Percentiles rank a stretch among this genome's conserved stretches.
Conservation (phyloP, 2,888 invertebrate genomes). For the Agrilus biguttatus region DNA sequence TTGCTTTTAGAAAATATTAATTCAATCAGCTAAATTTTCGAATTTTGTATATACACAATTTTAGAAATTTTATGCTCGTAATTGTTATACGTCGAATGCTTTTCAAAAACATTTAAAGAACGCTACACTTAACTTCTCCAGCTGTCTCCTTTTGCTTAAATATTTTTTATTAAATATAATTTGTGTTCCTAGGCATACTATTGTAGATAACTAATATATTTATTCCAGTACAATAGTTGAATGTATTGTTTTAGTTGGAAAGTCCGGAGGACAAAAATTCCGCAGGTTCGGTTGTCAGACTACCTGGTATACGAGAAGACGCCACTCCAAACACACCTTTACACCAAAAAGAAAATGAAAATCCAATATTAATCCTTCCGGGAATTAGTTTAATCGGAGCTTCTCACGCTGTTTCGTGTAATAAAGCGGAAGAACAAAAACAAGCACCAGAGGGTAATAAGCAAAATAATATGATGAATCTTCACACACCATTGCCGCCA, state of each 20-base stretch:
- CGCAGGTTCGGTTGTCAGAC: slow-evolving; percentile 35
- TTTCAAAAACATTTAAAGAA: no score
- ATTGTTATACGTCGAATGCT: no score
- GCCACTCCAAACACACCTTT: slow-evolving; percentile 23
- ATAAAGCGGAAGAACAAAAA: slow-evolving; percentile 17
- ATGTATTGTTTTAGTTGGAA: slow-evolving; percentile 32
- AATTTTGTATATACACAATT: no score
- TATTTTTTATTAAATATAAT: no score
- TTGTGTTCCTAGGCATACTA: slow-evolving; percentile 5
- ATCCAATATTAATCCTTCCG: slow-evolving; percentile 16
- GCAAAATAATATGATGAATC: slow-evolving; percentile 18
- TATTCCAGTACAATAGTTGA: no score
- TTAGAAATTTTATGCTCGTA: no score
- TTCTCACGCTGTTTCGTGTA: slow-evolving; percentile 19
- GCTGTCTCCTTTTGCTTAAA: no score
- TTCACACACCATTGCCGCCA: slow-evolving; percentile 59
- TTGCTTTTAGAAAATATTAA: no score
- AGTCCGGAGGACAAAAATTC: slow-evolving; percentile 39
- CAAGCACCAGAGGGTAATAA: slow-evolving; percentile 13
- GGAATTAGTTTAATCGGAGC: slow-evolving; percentile 26
- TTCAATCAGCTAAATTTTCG: no score
- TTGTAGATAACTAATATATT: no score
- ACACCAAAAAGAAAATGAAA: slow-evolving; percentile 4
- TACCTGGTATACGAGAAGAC: slow-evolving; percentile 43
- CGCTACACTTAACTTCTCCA: no score